These are phyloP conservation scores for Knipowitschia caucasica DNA, from an alignment of 2,797 vertebrate species.

Conservation along the genomic window DNA sequence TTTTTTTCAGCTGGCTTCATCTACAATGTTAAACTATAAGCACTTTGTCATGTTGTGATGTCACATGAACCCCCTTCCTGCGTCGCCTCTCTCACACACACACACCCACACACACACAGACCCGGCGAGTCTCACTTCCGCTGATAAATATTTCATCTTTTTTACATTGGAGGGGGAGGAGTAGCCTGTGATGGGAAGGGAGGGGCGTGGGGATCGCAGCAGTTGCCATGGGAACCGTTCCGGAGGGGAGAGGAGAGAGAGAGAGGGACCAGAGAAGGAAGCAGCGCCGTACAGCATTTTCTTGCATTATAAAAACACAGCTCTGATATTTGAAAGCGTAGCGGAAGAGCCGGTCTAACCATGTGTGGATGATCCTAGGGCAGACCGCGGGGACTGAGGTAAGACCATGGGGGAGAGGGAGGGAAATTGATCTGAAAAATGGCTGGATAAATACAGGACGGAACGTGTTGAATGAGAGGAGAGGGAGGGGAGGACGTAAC, in stretches of 20 bases:
- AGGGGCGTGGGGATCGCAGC: conserved; percentile 31
- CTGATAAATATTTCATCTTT: too few relatives aligned
- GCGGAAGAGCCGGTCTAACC: conserved; percentile 8
- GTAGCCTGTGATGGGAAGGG: conserved; percentile 35
- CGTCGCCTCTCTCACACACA: too few relatives aligned
- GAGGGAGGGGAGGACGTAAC: conserved; percentile 29
- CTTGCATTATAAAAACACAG: background rate
- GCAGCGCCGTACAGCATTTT: background rate
- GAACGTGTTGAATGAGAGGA: conserved; percentile 20
- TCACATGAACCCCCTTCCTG: too few relatives aligned
- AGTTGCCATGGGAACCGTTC: conserved; percentile 74
- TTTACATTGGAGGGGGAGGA: too few relatives aligned
- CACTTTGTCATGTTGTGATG: too few relatives aligned
- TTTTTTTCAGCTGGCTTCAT: too few relatives aligned
- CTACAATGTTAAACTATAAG: too few relatives aligned
- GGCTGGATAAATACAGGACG: conserved; percentile 9
- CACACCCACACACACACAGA: too few relatives aligned
- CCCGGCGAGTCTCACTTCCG: too few relatives aligned
- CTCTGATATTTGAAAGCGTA: background rate
- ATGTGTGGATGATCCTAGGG: conserved; percentile 56
- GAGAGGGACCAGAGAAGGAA: background rate
- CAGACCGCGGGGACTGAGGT: conserved; percentile 62
- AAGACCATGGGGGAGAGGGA: conserved; percentile 25
- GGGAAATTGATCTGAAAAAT: conserved; percentile 11
- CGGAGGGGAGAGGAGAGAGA: conserved; percentile 1